Base-by-base conservation (phyloP, 1,140 invertebrate genomes). In the Drosophila fuyamai region DNA sequence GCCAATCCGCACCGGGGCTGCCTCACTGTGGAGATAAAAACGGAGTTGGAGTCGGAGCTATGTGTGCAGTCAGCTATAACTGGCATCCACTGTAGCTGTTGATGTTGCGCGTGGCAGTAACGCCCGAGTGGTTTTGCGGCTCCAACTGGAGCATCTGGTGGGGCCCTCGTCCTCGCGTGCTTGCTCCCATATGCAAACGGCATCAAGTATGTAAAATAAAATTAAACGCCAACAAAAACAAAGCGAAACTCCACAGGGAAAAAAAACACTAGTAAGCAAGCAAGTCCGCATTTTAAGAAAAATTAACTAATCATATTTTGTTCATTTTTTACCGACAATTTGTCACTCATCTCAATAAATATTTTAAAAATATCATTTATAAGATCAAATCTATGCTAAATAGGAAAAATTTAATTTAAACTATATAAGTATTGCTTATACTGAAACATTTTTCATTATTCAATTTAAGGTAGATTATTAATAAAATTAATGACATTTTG, bases 131-230 rank as follows among this genome's bases (percentile, higher is more conserved):
- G 68, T 71, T 71, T 71, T 70, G 65, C 41, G 65, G 72, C 73
- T 66, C 61, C 61, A 76, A 76, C 55, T 76, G 43, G 61, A 59
- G 73, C 61, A 76, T 67, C 65, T 58, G 61, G 61, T 50, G 61
- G 54, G 48, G n/a, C 27, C 5, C 50, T 53, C 50, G 50, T 66
- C 53, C 55, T 78, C 58, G 65, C 74, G 74, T 78, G 76, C 68
- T 56, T 27, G 23, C 65, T 53, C 58, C 46, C 67, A 86, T 86
- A 86, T 86, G 79, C 65, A 79, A 78, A 74, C 61, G 70, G 55
- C 46, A 60, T 76, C 67, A 85, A 79, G 72, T 70, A 82, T 76
- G 71, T 83, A 66, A 58, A 60, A 61, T 59, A 67, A 68, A 68
- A 78, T 67, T 38, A 60, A 76, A 54, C 76, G 63, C 35, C 67